Conservation (phyloP, 2,888 invertebrate species). For the Eupithecia abbreviata region DNA sequence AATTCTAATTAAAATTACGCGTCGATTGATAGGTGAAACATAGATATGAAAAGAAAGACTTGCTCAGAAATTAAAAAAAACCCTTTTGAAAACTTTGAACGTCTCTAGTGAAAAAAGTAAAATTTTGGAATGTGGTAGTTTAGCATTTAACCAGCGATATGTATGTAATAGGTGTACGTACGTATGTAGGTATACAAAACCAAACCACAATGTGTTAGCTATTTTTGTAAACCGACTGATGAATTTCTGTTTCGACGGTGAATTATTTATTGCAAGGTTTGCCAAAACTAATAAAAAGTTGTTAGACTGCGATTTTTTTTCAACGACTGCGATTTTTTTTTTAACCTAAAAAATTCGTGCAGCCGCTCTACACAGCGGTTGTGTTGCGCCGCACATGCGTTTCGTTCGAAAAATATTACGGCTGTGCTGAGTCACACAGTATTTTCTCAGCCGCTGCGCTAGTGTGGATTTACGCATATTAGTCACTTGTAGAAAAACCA, state of each 20-base stretch:
- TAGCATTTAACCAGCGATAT: slow-evolving; percentile 1
- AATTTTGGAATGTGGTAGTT: not conserved
- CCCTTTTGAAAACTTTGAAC: not conserved
- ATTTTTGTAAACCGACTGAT: not conserved
- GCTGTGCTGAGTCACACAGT: too few species aligned
- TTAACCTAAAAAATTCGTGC: too few species aligned
- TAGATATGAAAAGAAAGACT: slow-evolving; percentile 13
- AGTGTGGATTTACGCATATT: too few species aligned
- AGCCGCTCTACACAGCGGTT: too few species aligned
- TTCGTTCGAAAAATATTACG: too few species aligned
- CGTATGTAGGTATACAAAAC: not conserved
- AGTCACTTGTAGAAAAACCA: too few species aligned
- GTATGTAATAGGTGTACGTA: not conserved
- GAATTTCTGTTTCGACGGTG: not conserved
- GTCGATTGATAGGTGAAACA: slow-evolving; percentile 8
- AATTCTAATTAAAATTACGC: slow-evolving; percentile 14
- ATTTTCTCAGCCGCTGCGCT: too few species aligned
- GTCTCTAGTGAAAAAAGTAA: not conserved
- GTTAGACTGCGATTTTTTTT: too few species aligned
- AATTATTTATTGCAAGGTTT: not conserved
- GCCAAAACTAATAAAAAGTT: too few species aligned
- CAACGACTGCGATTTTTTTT: too few species aligned
- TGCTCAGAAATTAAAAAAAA: slow-evolving; percentile 10
- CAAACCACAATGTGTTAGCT: not conserved
- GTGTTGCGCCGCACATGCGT: too few species aligned